Conservation (phyloP, 2,797 vertebrate species). For the Centropyge bicolor region DNA sequence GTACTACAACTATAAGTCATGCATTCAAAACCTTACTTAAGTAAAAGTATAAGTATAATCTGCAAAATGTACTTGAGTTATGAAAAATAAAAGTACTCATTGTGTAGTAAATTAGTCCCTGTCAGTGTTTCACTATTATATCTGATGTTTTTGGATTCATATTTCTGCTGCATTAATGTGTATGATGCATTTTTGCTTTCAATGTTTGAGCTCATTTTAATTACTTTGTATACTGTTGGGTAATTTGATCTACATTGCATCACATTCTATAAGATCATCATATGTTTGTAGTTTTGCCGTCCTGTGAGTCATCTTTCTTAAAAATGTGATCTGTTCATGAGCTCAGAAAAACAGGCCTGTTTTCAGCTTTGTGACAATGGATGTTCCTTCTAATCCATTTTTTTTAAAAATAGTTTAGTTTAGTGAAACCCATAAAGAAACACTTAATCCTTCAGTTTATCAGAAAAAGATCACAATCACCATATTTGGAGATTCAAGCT, state of each 20-base stretch:
- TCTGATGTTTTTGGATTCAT: not conserved
- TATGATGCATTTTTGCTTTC: not conserved
- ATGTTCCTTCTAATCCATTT: not conserved
- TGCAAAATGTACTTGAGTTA: not conserved
- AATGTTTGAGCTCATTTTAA: not conserved
- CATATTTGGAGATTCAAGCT: not conserved
- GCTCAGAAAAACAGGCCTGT: not conserved
- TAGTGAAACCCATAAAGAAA: not conserved
- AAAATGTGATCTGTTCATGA: not conserved
- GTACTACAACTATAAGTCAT: not conserved
- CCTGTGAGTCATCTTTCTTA: not conserved
- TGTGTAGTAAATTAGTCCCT: no score
- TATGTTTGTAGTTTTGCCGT: not conserved
- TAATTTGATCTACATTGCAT: not conserved
- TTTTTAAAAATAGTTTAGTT: not conserved
- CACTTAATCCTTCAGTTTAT: no score
- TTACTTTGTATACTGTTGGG: not conserved
- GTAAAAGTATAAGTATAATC: not conserved
- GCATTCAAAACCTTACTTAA: not conserved
- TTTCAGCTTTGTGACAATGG: not conserved
- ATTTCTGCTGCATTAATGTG: not conserved
- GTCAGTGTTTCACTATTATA: not conserved
- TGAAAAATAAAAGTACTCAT: no score
- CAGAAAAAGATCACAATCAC: not conserved
- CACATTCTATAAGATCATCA: not conserved